phyloP scores from a whole-genome alignment of 2,797 vertebrate genomes.

The Anniella stebbinsi region DNA sequence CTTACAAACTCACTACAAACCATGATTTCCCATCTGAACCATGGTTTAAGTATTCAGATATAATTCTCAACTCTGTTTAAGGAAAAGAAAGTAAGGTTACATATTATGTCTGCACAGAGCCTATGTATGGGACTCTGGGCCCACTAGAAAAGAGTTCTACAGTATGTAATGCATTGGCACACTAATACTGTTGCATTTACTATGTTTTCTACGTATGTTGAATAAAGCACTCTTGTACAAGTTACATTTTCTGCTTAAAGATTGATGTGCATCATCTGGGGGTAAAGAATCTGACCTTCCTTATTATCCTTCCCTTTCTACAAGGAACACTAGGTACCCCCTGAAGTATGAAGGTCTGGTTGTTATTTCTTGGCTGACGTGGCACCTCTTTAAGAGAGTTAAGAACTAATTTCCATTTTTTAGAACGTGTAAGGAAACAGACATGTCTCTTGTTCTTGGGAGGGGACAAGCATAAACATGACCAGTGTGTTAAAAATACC shows the following conservation, averaged over 20 bases:
- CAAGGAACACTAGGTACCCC: not conserved
- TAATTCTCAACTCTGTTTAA: not conserved
- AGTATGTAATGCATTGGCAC: not conserved
- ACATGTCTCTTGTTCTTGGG: not conserved
- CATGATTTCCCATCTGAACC: not conserved
- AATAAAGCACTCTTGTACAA: not conserved
- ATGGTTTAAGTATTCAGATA: not conserved
- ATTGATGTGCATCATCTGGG: not conserved
- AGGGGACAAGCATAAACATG: not conserved
- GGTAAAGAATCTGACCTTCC: not conserved
- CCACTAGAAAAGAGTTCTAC: not conserved
- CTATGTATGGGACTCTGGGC: not conserved
- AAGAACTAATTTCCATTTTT: not conserved
- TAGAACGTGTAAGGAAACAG: not conserved
- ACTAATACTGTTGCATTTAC: not conserved
- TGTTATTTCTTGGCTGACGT: not conserved
- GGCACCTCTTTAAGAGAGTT: not conserved
- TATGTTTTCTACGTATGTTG: not conserved
- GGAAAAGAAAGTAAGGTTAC: not conserved
- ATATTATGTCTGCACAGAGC: not conserved
- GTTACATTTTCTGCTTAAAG: not conserved
- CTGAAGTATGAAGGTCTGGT: not conserved
- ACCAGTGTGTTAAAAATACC: not conserved
- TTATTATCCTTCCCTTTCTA: not conserved
- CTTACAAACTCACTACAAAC: not conserved